A percentile compares a stretch with the other conserved stretches of the same genome.
phyloP scores from a whole-genome alignment of 2,797 vertebrate species.

The Gymnothorax javanicus region DNA sequence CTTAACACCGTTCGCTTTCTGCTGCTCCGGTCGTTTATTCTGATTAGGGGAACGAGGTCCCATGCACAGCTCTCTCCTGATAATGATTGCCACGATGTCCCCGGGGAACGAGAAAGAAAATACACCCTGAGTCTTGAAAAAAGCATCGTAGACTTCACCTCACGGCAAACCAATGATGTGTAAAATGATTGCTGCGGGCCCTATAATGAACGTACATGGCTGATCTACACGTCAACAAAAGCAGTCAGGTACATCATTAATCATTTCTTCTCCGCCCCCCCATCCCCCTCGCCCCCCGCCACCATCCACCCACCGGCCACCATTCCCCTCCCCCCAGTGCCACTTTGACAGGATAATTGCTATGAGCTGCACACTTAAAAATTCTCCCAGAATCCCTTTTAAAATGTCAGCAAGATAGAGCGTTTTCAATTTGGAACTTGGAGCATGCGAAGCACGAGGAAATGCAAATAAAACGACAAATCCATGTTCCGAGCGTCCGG shows the following conservation, averaged over 20 bases:
- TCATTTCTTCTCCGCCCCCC: constrained; percentile 41
- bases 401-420: constrained; percentile 11
- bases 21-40: constrained; percentile 79
- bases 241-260: constrained; percentile 66
- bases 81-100: constrained; percentile 76
- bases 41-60: constrained; percentile 78
- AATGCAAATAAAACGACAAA: no score
- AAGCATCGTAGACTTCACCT: constrained; percentile 50
- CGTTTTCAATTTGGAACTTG: no score
- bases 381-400: constrained; percentile 32
- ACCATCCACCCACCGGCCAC: no score
- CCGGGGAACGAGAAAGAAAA: constrained; percentile 57
- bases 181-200: constrained; percentile 62
- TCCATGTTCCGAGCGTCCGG: no score
- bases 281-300: no score
- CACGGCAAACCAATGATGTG: constrained; percentile 56
- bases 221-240: constrained; percentile 69
- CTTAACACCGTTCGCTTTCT: constrained; percentile 72
- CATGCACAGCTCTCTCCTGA: constrained; percentile 59
- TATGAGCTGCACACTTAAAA: constrained; percentile 59
- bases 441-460: no score
- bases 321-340: constrained; percentile 9
- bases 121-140: constrained; percentile 49
- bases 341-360: constrained; percentile 70
- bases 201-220: constrained; percentile 58